phyloP scores from a whole-genome alignment of 2,113 vertebrate species.

The Lethenteron reissneri region DNA sequence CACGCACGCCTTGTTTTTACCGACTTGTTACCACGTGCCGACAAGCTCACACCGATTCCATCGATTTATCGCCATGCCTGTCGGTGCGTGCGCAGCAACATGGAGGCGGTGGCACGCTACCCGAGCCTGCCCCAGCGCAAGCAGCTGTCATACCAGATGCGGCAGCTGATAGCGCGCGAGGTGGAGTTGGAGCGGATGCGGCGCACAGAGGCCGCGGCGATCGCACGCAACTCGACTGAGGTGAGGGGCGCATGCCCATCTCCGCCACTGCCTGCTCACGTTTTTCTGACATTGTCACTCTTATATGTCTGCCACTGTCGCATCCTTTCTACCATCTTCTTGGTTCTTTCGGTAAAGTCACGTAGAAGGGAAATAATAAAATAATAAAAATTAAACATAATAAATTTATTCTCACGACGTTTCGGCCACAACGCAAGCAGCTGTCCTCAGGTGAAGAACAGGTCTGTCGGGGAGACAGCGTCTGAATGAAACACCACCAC shows the following conservation, averaged over 20 bases:
- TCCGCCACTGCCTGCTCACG: too few species aligned
- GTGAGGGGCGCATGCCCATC: constrained; percentile 17
- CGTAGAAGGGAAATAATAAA: too few species aligned
- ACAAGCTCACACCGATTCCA: too few species aligned
- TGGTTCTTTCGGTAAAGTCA: too few species aligned
- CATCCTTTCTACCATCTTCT: neutral
- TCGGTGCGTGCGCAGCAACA: constrained; percentile 25
- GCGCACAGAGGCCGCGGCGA: constrained; percentile 34
- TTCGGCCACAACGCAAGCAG: too few species aligned
- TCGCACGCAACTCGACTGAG: constrained; percentile 17
- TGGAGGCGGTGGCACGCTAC: constrained; percentile 58
- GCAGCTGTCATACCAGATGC: constrained; percentile 72
- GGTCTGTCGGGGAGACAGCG: too few species aligned
- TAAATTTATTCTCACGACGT: too few species aligned
- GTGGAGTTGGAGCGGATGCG: constrained; percentile 82
- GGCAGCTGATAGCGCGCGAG: constrained; percentile 73
- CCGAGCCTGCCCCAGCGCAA: constrained; percentile 41
- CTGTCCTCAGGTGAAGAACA: too few species aligned
- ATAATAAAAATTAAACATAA: too few species aligned
- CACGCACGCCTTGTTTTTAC: too few species aligned
- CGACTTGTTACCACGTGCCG: too few species aligned
- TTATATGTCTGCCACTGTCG: neutral
- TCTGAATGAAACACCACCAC: too few species aligned
- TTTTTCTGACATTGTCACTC: neutral
- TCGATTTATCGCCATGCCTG: neutral